Evolutionary conservation across 2,888 invertebrate genomes (phyloP).

Genomic region (Apamea epomidion): DNA sequence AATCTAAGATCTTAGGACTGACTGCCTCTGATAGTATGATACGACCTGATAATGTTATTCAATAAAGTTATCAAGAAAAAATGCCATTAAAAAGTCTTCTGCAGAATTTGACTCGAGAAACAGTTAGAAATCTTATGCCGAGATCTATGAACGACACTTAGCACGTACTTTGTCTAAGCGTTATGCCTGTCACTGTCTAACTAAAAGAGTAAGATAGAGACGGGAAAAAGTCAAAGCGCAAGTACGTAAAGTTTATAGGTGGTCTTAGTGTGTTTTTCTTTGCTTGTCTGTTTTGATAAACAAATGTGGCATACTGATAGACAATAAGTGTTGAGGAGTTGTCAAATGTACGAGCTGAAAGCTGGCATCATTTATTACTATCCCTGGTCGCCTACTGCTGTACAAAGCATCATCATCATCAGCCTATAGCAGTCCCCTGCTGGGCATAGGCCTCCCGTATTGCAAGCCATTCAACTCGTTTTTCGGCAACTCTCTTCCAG

Average conservation of each 20-base stretch:
- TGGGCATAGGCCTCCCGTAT: too few species aligned
- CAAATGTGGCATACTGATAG: neutral
- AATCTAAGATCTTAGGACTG: constrained; percentile 27
- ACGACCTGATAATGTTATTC: constrained; percentile 16
- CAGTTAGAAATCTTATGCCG: neutral
- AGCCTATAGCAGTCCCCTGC: too few species aligned
- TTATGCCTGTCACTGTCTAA: neutral
- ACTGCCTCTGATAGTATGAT: constrained; percentile 3
- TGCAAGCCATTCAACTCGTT: too few species aligned
- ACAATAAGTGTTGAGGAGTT: neutral
- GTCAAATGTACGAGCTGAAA: neutral
- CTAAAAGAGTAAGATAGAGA: neutral
- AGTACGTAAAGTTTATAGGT: neutral
- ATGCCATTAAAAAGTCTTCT: neutral
- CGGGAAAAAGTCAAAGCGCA: neutral
- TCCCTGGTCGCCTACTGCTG: too few species aligned
- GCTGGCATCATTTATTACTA: neutral
- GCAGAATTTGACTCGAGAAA: neutral
- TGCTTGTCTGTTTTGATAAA: neutral
- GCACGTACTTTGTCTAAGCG: neutral
- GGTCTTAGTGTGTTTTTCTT: neutral
- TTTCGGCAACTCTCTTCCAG: too few species aligned
- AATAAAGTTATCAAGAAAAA: neutral
- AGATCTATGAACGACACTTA: neutral
- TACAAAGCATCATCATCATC: neutral